These are phyloP conservation scores for Hypolimnas misippus DNA, from an alignment of 2,888 invertebrate genomes.

Conservation along the genomic window DNA sequence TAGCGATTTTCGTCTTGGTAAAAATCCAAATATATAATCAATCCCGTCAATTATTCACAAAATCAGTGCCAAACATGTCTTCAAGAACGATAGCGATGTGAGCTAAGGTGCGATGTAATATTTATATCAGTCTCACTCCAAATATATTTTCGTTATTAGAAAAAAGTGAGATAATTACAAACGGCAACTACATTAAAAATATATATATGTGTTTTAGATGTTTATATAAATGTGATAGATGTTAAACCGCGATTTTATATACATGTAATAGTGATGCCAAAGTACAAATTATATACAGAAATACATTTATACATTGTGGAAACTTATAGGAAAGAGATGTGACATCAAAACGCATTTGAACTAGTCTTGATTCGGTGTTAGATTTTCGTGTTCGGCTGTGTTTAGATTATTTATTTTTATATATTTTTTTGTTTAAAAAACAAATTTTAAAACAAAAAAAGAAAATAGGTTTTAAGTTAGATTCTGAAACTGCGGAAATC, in stretches of 20 bases:
- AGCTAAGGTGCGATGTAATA: not conserved
- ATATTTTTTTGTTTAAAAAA: slow-evolving; percentile 31
- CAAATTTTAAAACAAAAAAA: no score
- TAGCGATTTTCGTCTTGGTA: not conserved
- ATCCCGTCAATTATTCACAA: not conserved
- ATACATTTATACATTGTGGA: slow-evolving; percentile 39
- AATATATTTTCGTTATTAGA: not conserved
- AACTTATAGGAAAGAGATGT: no score
- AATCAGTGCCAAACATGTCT: slow-evolving; percentile 3
- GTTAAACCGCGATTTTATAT: slow-evolving; percentile 40
- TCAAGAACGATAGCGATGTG: not conserved
- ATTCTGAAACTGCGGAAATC: no score
- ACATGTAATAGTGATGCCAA: slow-evolving; percentile 38
- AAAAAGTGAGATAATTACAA: not conserved
- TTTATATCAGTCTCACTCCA: not conserved
- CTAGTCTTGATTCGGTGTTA: slow-evolving; percentile 47
- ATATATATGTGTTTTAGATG: slow-evolving; percentile 43
- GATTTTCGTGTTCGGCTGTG: slow-evolving; percentile 79
- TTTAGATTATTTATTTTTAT: slow-evolving; percentile 57
- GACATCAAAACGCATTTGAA: slow-evolving; percentile 20
- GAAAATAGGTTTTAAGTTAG: no score
- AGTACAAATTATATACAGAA: slow-evolving; percentile 44
- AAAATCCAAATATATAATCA: slow-evolving; percentile 4
- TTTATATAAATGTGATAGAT: slow-evolving; percentile 53
- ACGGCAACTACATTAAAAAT: slow-evolving; percentile 1